Evolutionary conservation across 2,797 vertebrate genomes (phyloP).

Genomic region (Lepus oiostolus): DNA sequence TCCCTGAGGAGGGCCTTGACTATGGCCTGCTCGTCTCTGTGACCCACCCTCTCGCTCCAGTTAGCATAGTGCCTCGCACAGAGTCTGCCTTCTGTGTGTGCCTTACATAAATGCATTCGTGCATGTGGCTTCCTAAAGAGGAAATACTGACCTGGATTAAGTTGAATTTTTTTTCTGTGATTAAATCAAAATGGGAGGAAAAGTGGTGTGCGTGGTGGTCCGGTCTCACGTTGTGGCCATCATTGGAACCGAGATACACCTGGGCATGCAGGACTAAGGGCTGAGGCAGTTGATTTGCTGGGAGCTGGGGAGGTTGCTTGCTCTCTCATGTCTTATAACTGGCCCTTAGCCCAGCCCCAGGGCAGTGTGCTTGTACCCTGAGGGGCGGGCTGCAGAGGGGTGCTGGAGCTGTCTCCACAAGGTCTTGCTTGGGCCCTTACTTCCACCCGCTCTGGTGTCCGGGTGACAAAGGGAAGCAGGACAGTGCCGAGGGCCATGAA

Average conservation of each 20-base stretch:
- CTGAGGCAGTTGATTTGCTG: fast-evolving
- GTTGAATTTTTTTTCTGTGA: not conserved
- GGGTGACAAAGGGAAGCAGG: not conserved
- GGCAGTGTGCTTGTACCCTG: not conserved
- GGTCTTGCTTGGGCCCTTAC: too few relatives aligned
- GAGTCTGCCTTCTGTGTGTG: not conserved
- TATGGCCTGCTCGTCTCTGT: not conserved
- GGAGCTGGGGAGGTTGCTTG: not conserved
- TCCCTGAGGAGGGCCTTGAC: not conserved
- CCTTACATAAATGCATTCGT: not conserved
- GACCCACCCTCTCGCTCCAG: not conserved
- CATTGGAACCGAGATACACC: not conserved
- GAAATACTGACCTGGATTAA: not conserved
- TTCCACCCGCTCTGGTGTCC: not conserved
- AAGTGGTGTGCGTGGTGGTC: not conserved
- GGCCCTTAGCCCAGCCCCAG: not conserved
- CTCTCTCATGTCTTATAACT: not conserved
- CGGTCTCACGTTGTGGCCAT: not conserved
- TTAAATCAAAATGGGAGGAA: not conserved
- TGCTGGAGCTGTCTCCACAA: not conserved
- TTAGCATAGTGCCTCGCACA: not conserved
- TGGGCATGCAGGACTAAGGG: not conserved
- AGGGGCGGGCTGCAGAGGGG: not conserved
- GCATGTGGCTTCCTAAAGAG: not conserved
- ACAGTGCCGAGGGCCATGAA: not conserved